Conservation (phyloP, 2,888 invertebrate species). For the Amiota communis region DNA sequence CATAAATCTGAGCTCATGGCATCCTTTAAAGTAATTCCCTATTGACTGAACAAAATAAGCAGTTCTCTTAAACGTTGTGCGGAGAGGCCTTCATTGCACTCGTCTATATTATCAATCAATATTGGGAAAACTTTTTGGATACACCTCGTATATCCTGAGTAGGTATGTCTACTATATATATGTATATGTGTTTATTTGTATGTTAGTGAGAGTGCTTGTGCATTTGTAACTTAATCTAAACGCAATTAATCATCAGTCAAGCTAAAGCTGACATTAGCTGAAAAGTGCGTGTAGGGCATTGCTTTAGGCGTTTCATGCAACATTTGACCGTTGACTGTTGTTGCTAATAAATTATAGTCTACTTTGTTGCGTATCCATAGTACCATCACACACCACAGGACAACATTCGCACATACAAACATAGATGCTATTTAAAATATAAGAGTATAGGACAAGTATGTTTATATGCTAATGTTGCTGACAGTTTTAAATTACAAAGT, state of each 20-base stretch:
- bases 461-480: slow-evolving; percentile 50
- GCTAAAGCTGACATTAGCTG: slow-evolving; percentile 34
- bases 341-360: slow-evolving; percentile 64
- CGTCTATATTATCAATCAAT: no score
- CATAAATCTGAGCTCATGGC: no score
- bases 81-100: no score
- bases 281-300: slow-evolving; percentile 2
- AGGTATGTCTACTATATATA: no score
- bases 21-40: no score
- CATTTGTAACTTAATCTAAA: slow-evolving; percentile 61
- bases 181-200: no score
- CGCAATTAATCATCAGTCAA: slow-evolving; percentile 60
- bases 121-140: no score
- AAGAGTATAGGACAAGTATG: neutral
- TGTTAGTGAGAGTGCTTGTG: no score
- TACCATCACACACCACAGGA: slow-evolving; percentile 48
- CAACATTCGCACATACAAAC: slow-evolving; percentile 38
- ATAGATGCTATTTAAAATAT: neutral
- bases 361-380: slow-evolving; percentile 43
- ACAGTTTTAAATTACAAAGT: slow-evolving; percentile 65
- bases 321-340: slow-evolving; percentile 57
- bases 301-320: neutral
- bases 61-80: no score
- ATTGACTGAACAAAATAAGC: no score
- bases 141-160: no score